phyloP scores from a whole-genome alignment of 2,888 invertebrate genomes.

The Psylliodes chrysocephalus region DNA sequence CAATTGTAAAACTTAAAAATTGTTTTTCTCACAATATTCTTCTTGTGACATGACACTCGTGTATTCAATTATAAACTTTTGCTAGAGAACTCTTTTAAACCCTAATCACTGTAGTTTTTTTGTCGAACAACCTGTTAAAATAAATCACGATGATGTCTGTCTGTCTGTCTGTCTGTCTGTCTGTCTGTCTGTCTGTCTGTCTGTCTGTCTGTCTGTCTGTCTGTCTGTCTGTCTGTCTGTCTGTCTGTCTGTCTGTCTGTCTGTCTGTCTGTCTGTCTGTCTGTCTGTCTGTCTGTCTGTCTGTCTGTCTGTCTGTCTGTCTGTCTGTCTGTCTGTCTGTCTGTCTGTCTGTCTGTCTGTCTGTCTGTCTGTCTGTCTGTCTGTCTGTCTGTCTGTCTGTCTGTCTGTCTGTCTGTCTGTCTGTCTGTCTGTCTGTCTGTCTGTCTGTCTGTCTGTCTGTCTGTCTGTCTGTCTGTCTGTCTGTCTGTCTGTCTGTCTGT shows the following conservation, averaged over 20 bases:
- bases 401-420: conserved; percentile 25
- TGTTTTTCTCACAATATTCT: no score
- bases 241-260: conserved; percentile 34
- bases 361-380: conserved; percentile 25
- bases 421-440: conserved; percentile 25
- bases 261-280: conserved; percentile 37
- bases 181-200: conserved; percentile 35
- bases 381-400: conserved; percentile 27
- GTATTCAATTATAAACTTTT: no score
- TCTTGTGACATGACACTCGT: no score
- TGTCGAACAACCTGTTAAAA: no score
- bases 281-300: conserved; percentile 36
- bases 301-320: conserved; percentile 37
- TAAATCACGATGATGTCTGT: no score
- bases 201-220: conserved; percentile 36
- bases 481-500: conserved; percentile 25
- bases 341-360: conserved; percentile 32
- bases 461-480: conserved; percentile 24
- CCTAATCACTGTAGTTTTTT: no score
- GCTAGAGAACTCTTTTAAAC: no score
- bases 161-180: conserved; percentile 37
- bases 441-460: conserved; percentile 26
- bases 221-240: conserved; percentile 38
- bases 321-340: conserved; percentile 37
- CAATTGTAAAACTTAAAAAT: no score